phyloP scores from a whole-genome alignment of 2,113 vertebrate genomes.

The Apteryx owenii region DNA sequence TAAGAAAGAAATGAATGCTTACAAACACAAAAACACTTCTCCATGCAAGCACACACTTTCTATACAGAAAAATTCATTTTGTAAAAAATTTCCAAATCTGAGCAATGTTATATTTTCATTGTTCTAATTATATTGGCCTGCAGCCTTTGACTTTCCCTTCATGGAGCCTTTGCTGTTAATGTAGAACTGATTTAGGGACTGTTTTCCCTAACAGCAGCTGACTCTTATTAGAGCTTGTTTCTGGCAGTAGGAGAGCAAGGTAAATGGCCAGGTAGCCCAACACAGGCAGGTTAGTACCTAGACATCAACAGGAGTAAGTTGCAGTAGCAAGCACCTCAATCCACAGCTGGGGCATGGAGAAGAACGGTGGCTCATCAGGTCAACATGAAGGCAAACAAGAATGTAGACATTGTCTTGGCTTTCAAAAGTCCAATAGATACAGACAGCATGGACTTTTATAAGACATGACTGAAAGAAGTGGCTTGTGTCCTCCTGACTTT shows the following conservation, averaged over 20 bases:
- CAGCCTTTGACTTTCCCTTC: slow-evolving; percentile 69
- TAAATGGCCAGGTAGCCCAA: slow-evolving; percentile 45
- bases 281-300: slow-evolving; percentile 20
- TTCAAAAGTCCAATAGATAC: not conserved
- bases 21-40: not conserved
- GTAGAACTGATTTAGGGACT: slow-evolving; percentile 76
- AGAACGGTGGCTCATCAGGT: not conserved
- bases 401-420: not conserved
- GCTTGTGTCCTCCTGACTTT: not conserved
- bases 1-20: not conserved
- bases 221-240: slow-evolving; percentile 71
- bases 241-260: slow-evolving; percentile 46
- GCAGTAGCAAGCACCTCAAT: not conserved
- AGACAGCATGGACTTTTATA: not conserved
- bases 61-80: not conserved
- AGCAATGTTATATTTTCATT: slow-evolving; percentile 48
- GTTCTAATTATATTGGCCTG: slow-evolving; percentile 69
- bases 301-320: not conserved
- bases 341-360: rapidly evolving
- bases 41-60: not conserved
- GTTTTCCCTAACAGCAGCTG: slow-evolving; percentile 67
- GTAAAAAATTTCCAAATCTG: slow-evolving; percentile 18
- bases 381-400: not conserved
- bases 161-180: slow-evolving; percentile 72
- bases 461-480: not conserved